Evolutionary conservation across 2,113 vertebrate species (phyloP).

Genomic region (Regulus satrapa): DNA sequence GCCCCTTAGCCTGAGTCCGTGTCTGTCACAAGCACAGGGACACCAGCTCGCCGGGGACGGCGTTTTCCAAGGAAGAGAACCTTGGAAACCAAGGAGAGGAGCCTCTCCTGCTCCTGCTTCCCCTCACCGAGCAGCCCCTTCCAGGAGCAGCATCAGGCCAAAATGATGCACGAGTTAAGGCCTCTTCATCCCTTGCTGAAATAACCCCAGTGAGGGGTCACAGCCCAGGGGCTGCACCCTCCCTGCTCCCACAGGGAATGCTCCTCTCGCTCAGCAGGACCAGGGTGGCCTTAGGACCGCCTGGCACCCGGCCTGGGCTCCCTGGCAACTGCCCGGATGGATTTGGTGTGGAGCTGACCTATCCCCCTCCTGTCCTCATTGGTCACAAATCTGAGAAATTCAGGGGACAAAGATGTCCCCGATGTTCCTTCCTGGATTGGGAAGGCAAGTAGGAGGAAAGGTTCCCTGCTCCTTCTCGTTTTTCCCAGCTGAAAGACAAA

Average conservation of each 20-base stretch:
- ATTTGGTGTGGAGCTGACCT: background rate
- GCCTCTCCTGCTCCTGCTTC: background rate
- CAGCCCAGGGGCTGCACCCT: background rate
- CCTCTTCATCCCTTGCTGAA: background rate
- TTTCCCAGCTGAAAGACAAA: background rate
- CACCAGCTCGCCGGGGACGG: background rate
- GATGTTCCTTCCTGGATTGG: background rate
- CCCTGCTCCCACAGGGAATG: background rate
- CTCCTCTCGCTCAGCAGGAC: rapidly evolving
- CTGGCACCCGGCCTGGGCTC: background rate
- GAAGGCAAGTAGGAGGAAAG: background rate
- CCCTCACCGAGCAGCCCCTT: background rate
- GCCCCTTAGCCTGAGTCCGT: background rate
- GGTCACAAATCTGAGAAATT: background rate
- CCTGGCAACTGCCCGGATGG: background rate
- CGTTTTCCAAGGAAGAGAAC: background rate
- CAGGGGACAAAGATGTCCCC: background rate
- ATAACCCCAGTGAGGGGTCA: background rate
- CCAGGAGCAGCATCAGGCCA: background rate
- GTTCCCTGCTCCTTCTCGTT: background rate
- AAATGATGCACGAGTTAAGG: background rate
- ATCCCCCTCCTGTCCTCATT: background rate
- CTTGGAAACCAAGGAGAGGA: too few relatives aligned
- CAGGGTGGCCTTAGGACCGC: rapidly evolving
- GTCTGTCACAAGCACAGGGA: background rate